Evolutionary conservation across 2,113 vertebrate species (phyloP), one percentile per base, ranked within the genome.

Genomic region (Tenebrosternarchus preto): DNA sequence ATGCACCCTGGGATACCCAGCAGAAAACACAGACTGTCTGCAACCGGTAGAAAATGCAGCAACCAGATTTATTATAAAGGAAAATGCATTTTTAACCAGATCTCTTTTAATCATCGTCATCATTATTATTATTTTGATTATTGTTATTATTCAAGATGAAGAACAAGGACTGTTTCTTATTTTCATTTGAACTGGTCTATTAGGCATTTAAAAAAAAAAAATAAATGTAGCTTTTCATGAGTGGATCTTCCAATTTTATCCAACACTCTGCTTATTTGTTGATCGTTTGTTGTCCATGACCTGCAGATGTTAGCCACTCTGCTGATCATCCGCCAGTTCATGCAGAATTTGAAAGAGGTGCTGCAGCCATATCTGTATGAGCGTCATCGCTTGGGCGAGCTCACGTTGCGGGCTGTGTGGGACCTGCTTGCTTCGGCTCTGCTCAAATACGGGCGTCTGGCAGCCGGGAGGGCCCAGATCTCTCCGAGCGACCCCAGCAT

Each of bases 301-400:
- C 16, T 77, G 33, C 33, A 99, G 97, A 99, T 96, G 96, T 91
- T 98, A 91, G 97, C 97, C 86, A 97, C 96, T 22, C 94, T 99
- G 82, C 94, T 99, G 87, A 95, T 99, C 87, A 98, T 97, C 15
- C 96, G 97, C 15, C 97, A 99, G 92, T 94, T 99, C 87, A 92
- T 99, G 84, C 96, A 97, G 90, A 98, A 98, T 22, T 83, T 98
- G 82, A 94, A 96, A 24, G 97, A 99, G 87, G 96, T 96, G 74
- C 92, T 97, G 7, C 97, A 98, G 92, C 97, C 97, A 3, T 96
- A 98, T 83, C 88, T 99, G 55, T 96, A 96, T 33, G 94, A 94
- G 53, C 94, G 95, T 24, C 93, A 98, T 82, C 94, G 95, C 80
- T 90, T 95, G 1, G 96, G 96, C 0, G 94, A 97, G 86, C 93